Conservation (phyloP, 2,888 invertebrate genomes). For the Eledone cirrhosa region DNA sequence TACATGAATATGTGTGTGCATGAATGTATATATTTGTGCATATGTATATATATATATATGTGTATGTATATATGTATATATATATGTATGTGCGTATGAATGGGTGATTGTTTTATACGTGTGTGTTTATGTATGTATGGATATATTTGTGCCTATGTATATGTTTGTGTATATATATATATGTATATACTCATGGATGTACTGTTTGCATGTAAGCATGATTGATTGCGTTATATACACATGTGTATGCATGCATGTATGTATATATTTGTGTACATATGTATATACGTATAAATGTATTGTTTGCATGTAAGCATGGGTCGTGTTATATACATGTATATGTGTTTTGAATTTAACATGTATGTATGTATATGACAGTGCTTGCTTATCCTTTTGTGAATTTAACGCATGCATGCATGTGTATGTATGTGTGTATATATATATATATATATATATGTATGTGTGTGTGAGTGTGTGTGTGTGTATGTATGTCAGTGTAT, state of each 20-base stretch:
- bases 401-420: too few relatives aligned
- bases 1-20: constrained; percentile 7
- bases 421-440: background rate
- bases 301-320: too few relatives aligned
- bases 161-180: background rate
- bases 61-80: constrained; percentile 30
- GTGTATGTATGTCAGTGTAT: too few relatives aligned
- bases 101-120: too few relatives aligned
- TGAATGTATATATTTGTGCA: constrained; percentile 20
- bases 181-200: background rate
- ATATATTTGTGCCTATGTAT: background rate
- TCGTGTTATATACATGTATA: too few relatives aligned
- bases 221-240: too few relatives aligned
- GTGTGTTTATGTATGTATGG: background rate
- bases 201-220: background rate
- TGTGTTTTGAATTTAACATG: too few relatives aligned
- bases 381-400: too few relatives aligned
- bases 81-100: constrained; percentile 25
- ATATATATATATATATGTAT: background rate
- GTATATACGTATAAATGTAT: background rate
- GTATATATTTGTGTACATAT: background rate
- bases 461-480: background rate
- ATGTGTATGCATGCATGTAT: background rate
- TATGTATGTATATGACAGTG: too few relatives aligned
- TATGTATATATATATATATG: constrained; percentile 31